Conservation (phyloP, 2,888 invertebrate species). For the Pinctada fucata region DNA sequence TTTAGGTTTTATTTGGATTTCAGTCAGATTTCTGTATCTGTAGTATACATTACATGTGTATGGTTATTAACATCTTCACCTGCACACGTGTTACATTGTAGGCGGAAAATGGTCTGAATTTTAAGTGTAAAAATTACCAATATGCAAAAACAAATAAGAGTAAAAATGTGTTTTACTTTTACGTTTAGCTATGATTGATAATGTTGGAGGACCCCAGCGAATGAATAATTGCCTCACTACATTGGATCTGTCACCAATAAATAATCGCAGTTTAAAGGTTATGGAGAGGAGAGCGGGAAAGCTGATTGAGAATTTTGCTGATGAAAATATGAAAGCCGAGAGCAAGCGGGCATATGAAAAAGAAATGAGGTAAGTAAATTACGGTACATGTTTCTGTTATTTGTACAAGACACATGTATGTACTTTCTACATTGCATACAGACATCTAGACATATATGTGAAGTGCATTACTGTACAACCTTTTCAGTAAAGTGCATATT, state of each 20-base stretch:
- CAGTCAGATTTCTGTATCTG: too few relatives aligned
- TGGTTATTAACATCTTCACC: too few relatives aligned
- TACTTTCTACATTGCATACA: too few relatives aligned
- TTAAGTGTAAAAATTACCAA: background rate
- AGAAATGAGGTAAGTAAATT: constrained; percentile 32
- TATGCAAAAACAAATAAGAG: background rate
- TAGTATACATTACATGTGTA: too few relatives aligned
- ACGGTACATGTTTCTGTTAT: too few relatives aligned
- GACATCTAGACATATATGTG: too few relatives aligned
- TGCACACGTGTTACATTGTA: background rate
- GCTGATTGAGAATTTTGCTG: constrained; percentile 18
- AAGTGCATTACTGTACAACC: background rate
- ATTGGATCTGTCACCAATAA: constrained; percentile 27
- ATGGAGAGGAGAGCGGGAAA: constrained; percentile 33
- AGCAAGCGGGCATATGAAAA: constrained; percentile 19
- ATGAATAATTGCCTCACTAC: constrained; percentile 34
- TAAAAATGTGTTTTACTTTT: background rate
- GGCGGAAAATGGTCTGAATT: background rate
- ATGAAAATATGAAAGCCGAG: constrained; percentile 11
- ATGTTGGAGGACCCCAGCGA: constrained; percentile 17
- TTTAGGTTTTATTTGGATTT: too few relatives aligned
- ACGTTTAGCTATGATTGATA: constrained; percentile 28
- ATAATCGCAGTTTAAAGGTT: constrained; percentile 22
- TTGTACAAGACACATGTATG: too few relatives aligned
- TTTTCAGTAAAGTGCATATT: background rate